Conservation (phyloP, 1,140 invertebrate genomes). For the Drosophila pseudoananassae region DNA sequence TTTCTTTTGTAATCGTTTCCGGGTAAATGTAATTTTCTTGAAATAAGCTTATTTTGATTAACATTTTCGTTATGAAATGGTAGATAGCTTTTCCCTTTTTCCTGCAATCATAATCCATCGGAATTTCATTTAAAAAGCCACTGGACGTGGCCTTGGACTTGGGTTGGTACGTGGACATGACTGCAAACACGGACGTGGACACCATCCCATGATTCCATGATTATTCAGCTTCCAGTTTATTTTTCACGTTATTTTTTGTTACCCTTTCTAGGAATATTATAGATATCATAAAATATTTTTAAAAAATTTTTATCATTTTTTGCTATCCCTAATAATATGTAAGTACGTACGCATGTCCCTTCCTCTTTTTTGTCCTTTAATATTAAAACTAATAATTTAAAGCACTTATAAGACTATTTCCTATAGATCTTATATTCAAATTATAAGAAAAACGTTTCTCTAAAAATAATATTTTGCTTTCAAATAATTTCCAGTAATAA, state of each 20-base stretch:
- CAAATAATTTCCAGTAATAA: no score
- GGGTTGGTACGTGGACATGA: slow-evolving; percentile 8
- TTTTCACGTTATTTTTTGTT: slow-evolving; percentile 18
- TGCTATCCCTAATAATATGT: no score
- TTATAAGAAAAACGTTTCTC: no score
- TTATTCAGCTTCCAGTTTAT: slow-evolving; percentile 20
- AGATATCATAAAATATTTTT: not conserved
- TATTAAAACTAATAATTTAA: no score
- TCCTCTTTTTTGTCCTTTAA: no score
- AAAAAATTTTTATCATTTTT: not conserved
- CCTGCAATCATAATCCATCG: slow-evolving; percentile 10
- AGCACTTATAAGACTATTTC: no score
- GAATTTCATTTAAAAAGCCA: slow-evolving; percentile 40
- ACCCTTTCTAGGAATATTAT: not conserved
- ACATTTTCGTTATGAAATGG: not conserved
- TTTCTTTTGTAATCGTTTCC: no score
- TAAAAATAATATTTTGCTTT: no score
- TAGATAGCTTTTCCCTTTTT: not conserved
- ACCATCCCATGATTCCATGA: slow-evolving; percentile 3
- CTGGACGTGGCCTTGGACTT: slow-evolving; percentile 6
- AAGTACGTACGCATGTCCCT: no score
- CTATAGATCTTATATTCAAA: no score
- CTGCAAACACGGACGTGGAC: slow-evolving; percentile 5
- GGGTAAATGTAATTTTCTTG: not conserved
- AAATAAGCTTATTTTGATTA: not conserved